Conservation (phyloP, 2,797 vertebrate species). For the Oreochromis mossambicus region DNA sequence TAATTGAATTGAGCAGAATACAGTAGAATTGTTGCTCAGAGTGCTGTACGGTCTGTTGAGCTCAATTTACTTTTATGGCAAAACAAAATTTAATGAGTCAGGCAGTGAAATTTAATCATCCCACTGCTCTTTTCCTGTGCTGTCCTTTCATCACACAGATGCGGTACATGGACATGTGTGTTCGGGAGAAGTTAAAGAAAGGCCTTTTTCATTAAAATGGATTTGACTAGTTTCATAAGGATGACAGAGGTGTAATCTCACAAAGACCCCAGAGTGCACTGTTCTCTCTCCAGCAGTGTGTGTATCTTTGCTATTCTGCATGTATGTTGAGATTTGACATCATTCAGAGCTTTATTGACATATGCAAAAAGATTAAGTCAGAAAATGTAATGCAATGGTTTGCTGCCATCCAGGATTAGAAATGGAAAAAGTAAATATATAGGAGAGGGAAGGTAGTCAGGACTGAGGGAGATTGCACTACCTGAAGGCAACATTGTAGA, state of each 20-base stretch:
- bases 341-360: not conserved
- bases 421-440: not conserved
- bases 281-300: not conserved
- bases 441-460: not conserved
- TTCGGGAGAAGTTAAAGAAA: not conserved
- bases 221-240: slow-evolving; percentile 53
- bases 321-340: not conserved
- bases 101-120: not conserved
- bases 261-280: not conserved
- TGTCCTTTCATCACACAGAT: not conserved
- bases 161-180: not conserved
- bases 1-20: slow-evolving; percentile 15
- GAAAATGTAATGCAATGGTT: not conserved
- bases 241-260: slow-evolving; percentile 40
- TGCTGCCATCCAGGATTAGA: not conserved
- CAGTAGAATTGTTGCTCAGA: slow-evolving; percentile 1
- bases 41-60: not conserved
- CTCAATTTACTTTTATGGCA: not conserved
- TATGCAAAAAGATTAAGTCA: not conserved
- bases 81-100: slow-evolving; percentile 6
- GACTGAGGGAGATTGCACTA: not conserved
- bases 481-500: not conserved
- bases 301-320: not conserved
- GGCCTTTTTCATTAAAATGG: slow-evolving; percentile 28
- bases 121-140: not conserved